Percentiles rank a stretch among this genome's conserved stretches.
These are phyloP conservation scores for Pseudachorutes palmiensis DNA, from an alignment of 1,140 invertebrate species.

Conservation along the genomic window DNA sequence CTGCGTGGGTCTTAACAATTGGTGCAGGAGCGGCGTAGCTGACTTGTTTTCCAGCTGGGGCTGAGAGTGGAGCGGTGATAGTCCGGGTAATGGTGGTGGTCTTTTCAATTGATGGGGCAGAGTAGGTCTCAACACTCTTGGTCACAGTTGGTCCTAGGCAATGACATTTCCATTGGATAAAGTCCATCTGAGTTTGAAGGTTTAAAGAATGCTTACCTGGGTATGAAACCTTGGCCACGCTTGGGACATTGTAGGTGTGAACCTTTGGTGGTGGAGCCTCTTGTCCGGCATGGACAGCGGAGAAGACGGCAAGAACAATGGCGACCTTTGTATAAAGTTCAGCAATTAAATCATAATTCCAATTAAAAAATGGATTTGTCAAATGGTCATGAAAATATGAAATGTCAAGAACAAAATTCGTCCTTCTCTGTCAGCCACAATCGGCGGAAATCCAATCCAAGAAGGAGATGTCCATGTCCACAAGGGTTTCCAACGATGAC, in stretches of 20 bases:
- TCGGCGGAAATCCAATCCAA: not conserved
- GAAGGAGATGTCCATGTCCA: not conserved
- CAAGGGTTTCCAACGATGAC: not conserved
- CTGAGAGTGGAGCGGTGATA: conserved; percentile 33
- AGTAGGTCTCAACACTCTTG: conserved; percentile 34
- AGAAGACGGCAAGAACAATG: conserved; percentile 28
- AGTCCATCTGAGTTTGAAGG: not conserved
- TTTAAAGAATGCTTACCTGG: not conserved
- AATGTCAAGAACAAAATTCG: not conserved
- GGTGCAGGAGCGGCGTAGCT: conserved; percentile 25
- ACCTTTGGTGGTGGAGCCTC: conserved; percentile 37
- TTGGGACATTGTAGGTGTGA: conserved; percentile 34
- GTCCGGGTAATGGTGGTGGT: conserved; percentile 36
- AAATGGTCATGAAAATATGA: no score
- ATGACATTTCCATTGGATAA: conserved; percentile 21
- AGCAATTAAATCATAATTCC: conserved; percentile 1
- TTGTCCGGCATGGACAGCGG: conserved; percentile 31
- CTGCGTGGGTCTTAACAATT: conserved; percentile 17
- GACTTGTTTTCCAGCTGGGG: conserved; percentile 30
- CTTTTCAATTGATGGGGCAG: conserved; percentile 36
- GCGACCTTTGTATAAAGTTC: conserved; percentile 26
- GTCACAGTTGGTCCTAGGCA: conserved; percentile 35
- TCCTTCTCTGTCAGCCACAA: not conserved
- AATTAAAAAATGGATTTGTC: no score
- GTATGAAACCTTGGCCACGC: conserved; percentile 30